phyloP scores from a whole-genome alignment of 2,888 invertebrate genomes.

The Melanotus villosus region DNA sequence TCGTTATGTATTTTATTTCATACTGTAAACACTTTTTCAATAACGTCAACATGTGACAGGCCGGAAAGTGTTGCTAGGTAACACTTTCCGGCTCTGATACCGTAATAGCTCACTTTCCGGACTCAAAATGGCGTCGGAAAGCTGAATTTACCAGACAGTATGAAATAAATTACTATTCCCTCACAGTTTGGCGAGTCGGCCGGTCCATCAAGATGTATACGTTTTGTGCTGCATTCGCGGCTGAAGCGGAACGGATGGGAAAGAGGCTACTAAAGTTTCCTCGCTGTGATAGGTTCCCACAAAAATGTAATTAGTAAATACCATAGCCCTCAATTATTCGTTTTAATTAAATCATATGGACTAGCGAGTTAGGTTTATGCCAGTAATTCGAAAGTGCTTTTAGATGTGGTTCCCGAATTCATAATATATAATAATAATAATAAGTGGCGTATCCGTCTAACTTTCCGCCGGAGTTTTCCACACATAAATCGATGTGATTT shows the following conservation, averaged over 20 bases:
- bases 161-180: too few relatives aligned
- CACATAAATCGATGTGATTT: too few relatives aligned
- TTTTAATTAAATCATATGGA: slow-evolving; percentile 18
- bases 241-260: not conserved
- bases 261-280: not conserved
- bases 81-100: too few relatives aligned
- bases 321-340: slow-evolving; percentile 7
- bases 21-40: too few relatives aligned
- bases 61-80: too few relatives aligned
- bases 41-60: too few relatives aligned
- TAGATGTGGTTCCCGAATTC: too few relatives aligned
- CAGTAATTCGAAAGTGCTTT: not conserved
- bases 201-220: not conserved
- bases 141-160: too few relatives aligned
- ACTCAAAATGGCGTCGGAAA: too few relatives aligned
- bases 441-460: not conserved
- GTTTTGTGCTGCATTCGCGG: not conserved
- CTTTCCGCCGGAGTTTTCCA: too few relatives aligned
- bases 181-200: not conserved
- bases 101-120: too few relatives aligned
- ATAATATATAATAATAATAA: not conserved
- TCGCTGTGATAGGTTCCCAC: not conserved
- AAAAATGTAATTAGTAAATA: slow-evolving; percentile 20
- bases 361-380: not conserved
- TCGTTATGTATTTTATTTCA: too few relatives aligned